Percentiles rank a stretch among this genome's conserved stretches.
phyloP scores from a whole-genome alignment of 2,888 invertebrate genomes.

The Suillia variegata region DNA sequence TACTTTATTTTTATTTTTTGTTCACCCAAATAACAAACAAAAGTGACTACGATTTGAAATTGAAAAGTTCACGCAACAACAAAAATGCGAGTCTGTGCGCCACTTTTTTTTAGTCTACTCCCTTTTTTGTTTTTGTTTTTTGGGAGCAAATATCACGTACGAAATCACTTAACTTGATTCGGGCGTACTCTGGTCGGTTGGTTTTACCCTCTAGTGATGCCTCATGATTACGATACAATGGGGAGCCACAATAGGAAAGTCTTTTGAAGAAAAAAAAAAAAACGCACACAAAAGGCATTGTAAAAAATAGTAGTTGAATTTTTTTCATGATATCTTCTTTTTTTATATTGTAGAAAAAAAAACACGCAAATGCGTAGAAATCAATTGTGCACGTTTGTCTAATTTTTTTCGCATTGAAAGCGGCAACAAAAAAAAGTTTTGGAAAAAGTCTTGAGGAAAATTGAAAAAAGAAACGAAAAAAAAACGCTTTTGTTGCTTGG shows the following conservation, averaged over 20 bases:
- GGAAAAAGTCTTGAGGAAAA: background rate
- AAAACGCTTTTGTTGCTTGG: background rate
- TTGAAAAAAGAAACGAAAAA: background rate
- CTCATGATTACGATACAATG: constrained; percentile 22
- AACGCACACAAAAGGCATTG: background rate
- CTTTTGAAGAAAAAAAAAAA: constrained; percentile 4
- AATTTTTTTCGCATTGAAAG: constrained; percentile 21
- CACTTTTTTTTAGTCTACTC: background rate
- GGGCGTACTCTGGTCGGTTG: too few species aligned
- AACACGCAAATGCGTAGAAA: constrained; percentile 57
- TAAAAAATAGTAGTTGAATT: too few species aligned
- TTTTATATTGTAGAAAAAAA: constrained; percentile 8
- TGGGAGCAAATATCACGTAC: constrained; percentile 40
- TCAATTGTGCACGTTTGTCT: constrained; percentile 49
- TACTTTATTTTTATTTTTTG: too few species aligned
- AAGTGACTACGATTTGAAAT: background rate
- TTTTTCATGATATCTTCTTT: too few species aligned
- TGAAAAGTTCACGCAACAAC: constrained; percentile 37
- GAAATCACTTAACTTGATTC: constrained; percentile 43
- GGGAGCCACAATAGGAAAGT: constrained; percentile 19
- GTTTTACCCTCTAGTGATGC: constrained; percentile 22
- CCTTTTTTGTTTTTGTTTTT: too few species aligned
- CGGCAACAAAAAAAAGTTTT: constrained; percentile 11
- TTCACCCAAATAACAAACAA: background rate
- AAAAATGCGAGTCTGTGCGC: background rate